Conservation (phyloP, 2,797 vertebrate genomes). For the Chaetodon trifasciatus region DNA sequence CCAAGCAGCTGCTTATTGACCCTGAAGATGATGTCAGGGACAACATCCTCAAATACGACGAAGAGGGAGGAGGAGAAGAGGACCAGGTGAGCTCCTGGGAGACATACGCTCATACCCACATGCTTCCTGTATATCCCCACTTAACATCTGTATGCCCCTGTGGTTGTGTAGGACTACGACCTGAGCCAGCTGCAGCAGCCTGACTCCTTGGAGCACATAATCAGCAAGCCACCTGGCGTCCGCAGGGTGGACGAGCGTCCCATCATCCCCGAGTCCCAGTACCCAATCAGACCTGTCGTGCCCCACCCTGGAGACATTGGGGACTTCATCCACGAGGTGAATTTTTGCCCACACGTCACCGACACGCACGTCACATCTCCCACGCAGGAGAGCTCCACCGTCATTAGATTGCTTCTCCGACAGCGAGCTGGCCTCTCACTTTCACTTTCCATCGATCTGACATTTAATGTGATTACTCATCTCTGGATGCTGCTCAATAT, state of each 20-base stretch:
- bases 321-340: conserved; percentile 97
- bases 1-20: conserved; percentile 96
- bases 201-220: conserved; percentile 93
- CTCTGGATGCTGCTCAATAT: conserved; percentile 54
- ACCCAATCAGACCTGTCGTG: conserved; percentile 92
- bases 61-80: conserved; percentile 96
- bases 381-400: neutral
- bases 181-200: conserved; percentile 97
- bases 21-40: conserved; percentile 95
- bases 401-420: conserved; percentile 22
- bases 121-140: neutral
- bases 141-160: conserved; percentile 36
- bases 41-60: conserved; percentile 96
- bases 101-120: neutral
- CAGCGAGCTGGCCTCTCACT: conserved; percentile 39
- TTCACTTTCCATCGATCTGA: conserved; percentile 56
- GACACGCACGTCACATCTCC: neutral
- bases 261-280: conserved; percentile 94
- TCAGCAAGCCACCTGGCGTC: conserved; percentile 92
- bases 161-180: conserved; percentile 91
- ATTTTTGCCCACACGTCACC: neutral
- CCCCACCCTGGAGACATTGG: conserved; percentile 96
- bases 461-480: conserved; percentile 57
- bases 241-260: conserved; percentile 95
- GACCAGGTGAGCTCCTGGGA: conserved; percentile 88